Evolutionary conservation across 2,113 vertebrate genomes (phyloP).

Genomic region (Gyps fulvus): DNA sequence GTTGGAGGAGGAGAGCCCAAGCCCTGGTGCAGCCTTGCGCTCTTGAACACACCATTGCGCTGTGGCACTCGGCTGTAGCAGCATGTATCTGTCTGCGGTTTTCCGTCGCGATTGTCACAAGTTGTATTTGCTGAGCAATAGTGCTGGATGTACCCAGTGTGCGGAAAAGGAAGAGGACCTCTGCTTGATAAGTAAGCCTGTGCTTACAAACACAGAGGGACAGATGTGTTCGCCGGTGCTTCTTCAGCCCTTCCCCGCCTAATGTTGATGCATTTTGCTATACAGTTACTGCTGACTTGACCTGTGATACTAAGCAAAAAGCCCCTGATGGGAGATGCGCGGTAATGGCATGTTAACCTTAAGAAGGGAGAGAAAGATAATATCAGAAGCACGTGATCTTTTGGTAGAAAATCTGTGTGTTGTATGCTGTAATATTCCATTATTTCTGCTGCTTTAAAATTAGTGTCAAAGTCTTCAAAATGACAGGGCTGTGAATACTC

Average conservation of each 20-base stretch:
- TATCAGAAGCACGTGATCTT: not conserved
- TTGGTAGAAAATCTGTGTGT: not conserved
- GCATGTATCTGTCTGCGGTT: not conserved
- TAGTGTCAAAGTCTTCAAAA: not conserved
- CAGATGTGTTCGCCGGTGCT: not conserved
- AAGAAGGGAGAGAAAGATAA: not conserved
- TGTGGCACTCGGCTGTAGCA: not conserved
- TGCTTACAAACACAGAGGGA: not conserved
- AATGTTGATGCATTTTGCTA: not conserved
- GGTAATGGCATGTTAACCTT: not conserved
- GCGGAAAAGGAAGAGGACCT: not conserved
- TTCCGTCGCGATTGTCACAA: not conserved
- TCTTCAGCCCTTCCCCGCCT: not conserved
- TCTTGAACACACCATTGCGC: not conserved
- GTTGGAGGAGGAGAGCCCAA: not conserved
- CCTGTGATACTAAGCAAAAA: not conserved
- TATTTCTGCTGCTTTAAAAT: not conserved
- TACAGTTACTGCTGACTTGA: not conserved
- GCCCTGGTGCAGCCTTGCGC: not conserved
- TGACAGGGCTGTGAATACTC: not conserved
- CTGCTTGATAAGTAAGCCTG: not conserved
- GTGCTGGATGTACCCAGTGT: not conserved
- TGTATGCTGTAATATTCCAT: not conserved
- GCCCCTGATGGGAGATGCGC: not conserved
- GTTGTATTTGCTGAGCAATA: conserved; percentile 52